Evolutionary conservation across 2,797 vertebrate species (phyloP).

Genomic region (Cuniculus paca): DNA sequence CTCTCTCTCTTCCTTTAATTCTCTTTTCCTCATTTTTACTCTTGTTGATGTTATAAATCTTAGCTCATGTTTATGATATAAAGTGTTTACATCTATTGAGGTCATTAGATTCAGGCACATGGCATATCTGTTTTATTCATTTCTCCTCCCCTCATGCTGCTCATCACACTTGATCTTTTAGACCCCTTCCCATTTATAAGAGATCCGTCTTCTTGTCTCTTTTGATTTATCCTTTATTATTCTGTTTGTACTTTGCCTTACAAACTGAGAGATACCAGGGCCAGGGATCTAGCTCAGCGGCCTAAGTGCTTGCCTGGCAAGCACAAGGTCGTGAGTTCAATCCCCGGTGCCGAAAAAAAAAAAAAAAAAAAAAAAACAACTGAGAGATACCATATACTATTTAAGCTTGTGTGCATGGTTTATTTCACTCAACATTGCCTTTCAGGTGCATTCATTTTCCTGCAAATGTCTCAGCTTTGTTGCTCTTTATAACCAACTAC

Average conservation of each 20-base stretch:
- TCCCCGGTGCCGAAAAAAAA: too few relatives aligned
- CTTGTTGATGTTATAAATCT: background rate
- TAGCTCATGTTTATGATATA: background rate
- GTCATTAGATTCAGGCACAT: background rate
- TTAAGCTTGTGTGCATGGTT: background rate
- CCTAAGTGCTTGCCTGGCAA: too few relatives aligned
- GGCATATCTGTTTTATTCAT: background rate
- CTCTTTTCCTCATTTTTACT: background rate
- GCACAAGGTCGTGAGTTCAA: too few relatives aligned
- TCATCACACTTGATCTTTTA: background rate
- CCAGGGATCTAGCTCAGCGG: too few relatives aligned
- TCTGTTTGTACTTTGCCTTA: background rate
- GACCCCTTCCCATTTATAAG: background rate
- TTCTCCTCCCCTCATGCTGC: background rate
- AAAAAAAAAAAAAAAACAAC: too few relatives aligned
- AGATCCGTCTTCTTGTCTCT: background rate
- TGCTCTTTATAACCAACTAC: background rate
- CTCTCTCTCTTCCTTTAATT: background rate
- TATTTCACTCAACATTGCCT: background rate
- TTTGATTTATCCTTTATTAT: background rate
- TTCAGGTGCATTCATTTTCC: background rate
- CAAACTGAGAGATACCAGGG: background rate
- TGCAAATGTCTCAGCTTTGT: background rate
- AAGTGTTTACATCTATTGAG: background rate
- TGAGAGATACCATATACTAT: background rate